Conservation (phyloP, 1,140 invertebrate species). For the Bombus sylvicola region DNA sequence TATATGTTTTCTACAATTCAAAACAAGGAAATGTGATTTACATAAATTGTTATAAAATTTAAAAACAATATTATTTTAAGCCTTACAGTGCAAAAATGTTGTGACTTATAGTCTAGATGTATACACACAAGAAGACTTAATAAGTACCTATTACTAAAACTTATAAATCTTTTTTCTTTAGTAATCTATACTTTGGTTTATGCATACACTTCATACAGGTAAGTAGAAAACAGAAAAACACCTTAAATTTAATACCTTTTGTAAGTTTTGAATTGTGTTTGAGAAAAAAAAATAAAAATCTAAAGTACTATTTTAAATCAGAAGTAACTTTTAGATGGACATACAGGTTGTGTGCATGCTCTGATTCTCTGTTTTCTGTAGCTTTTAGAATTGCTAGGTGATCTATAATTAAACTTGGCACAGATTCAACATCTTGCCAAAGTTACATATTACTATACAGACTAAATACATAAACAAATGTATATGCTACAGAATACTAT, state of each 20-base stretch:
- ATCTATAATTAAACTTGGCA: conserved; percentile 73
- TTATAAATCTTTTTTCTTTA: background rate
- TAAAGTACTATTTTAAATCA: conserved; percentile 9
- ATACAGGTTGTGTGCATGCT: conserved; percentile 50
- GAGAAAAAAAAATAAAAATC: background rate
- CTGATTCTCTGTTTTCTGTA: conserved; percentile 61
- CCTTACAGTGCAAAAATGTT: background rate
- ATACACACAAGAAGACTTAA: conserved; percentile 18
- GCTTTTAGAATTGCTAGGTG: conserved; percentile 63
- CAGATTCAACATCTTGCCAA: conserved; percentile 59
- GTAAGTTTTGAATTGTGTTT: background rate
- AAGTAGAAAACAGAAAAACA: background rate
- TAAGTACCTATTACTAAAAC: background rate
- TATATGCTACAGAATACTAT: background rate
- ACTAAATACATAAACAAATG: conserved; percentile 51
- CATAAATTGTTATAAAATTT: background rate
- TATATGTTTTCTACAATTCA: background rate
- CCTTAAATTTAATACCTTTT: background rate
- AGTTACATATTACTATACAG: conserved; percentile 53
- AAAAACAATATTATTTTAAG: background rate
- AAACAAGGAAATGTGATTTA: no score
- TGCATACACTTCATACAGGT: background rate
- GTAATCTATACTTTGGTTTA: background rate
- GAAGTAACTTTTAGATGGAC: conserved; percentile 35
- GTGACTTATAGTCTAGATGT: background rate